These are phyloP conservation scores for Phaethon lepturus DNA, from an alignment of 2,113 vertebrate genomes.

Conservation along the genomic window DNA sequence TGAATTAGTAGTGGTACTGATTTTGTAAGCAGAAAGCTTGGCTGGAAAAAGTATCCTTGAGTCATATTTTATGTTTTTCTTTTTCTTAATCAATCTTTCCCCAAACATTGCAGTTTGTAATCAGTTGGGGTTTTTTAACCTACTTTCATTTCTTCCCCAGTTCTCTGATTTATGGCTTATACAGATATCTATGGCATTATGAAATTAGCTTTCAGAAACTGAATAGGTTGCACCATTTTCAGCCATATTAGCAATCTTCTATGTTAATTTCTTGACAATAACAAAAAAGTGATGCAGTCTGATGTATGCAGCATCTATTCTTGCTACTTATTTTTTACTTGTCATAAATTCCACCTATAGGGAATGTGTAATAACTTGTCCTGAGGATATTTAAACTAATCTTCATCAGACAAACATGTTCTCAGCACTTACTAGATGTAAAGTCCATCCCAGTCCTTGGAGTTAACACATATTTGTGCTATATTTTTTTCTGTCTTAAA, in stretches of 20 bases:
- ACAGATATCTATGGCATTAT: background rate
- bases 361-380: background rate
- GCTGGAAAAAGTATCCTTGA: background rate
- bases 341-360: background rate
- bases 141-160: background rate
- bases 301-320: background rate
- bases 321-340: background rate
- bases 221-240: conserved; percentile 1
- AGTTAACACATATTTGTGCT: background rate
- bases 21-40: background rate
- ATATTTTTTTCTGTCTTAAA: background rate
- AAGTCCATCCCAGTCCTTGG: background rate
- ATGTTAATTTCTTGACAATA: conserved; percentile 1
- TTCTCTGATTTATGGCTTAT: conserved; percentile 29
- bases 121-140: background rate
- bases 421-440: background rate
- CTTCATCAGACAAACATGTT: background rate
- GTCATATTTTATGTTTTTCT: background rate
- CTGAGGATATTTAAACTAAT: conserved; percentile 14
- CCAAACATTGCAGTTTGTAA: background rate
- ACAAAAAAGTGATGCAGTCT: background rate
- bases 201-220: conserved; percentile 36
- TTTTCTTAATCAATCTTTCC: background rate
- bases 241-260: background rate
- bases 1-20: background rate